Percentiles rank a stretch among this genome's conserved stretches.
phyloP scores from a whole-genome alignment of 2,888 invertebrate species.

The Tenthredo notha region DNA sequence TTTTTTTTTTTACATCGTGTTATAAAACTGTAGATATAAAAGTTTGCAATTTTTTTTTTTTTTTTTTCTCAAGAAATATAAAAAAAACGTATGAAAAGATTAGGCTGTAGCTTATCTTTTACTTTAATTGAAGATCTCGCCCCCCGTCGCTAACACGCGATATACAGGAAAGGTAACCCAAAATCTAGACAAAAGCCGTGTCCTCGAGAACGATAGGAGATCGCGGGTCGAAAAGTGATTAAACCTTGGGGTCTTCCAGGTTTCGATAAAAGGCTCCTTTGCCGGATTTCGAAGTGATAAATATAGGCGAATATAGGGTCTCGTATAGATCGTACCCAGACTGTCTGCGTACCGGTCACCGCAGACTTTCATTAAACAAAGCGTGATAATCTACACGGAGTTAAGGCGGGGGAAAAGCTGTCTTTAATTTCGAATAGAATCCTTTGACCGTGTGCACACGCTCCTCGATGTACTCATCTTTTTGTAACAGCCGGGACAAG shows the following conservation, averaged over 20 bases:
- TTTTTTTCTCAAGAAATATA: background rate
- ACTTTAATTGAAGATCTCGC: slow-evolving; percentile 21
- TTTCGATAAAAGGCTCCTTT: background rate
- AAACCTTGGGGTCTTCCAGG: slow-evolving; percentile 26
- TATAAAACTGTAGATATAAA: background rate
- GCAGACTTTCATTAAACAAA: slow-evolving; percentile 39
- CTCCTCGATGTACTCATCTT: background rate
- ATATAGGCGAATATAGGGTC: background rate
- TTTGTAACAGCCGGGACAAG: background rate
- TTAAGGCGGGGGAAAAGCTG: background rate
- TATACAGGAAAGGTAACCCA: background rate
- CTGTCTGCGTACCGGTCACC: background rate
- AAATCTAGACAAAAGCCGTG: slow-evolving; percentile 27
- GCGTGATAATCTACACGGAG: slow-evolving; percentile 32
- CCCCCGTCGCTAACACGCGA: background rate
- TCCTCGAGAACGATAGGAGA: slow-evolving; percentile 2
- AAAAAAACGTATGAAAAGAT: background rate
- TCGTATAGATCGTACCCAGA: background rate
- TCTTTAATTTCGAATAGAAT: slow-evolving; percentile 35
- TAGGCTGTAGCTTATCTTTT: background rate
- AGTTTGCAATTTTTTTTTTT: background rate
- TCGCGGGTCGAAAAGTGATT: slow-evolving; percentile 36
- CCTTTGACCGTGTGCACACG: slow-evolving; percentile 37
- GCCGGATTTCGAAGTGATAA: background rate
- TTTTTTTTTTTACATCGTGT: background rate